These are phyloP conservation scores for Drosophila atroscutellata DNA, from an alignment of 2,888 invertebrate genomes.

Conservation along the genomic window DNA sequence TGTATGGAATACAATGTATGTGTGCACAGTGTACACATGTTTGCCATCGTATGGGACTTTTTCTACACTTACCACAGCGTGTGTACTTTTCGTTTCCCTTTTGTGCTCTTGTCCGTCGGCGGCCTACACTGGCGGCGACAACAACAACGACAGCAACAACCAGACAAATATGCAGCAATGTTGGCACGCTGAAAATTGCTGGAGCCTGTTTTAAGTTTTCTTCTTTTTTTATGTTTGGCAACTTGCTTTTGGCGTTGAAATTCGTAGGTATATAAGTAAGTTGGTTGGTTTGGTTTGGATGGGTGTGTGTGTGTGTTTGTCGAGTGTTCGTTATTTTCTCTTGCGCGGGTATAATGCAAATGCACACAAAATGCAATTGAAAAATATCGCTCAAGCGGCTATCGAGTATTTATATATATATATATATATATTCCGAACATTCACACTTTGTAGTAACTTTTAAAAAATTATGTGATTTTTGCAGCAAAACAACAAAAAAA, in stretches of 20 bases:
- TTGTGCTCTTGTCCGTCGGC: slow-evolving; percentile 49
- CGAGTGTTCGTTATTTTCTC: slow-evolving; percentile 14
- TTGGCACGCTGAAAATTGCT: slow-evolving; percentile 63
- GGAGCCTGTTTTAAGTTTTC: slow-evolving; percentile 44
- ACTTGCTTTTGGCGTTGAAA: slow-evolving; percentile 54
- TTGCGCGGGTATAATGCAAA: slow-evolving; percentile 40
- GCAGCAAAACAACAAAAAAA: slow-evolving; percentile 18
- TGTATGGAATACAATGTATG: neutral
- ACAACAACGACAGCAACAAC: slow-evolving; percentile 51
- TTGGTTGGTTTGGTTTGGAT: slow-evolving; percentile 1
- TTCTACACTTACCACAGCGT: slow-evolving; percentile 48
- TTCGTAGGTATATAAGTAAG: slow-evolving; percentile 34
- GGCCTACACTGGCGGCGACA: slow-evolving; percentile 43
- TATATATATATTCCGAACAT: slow-evolving; percentile 9
- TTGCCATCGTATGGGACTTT: neutral
- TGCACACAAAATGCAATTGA: slow-evolving; percentile 51
- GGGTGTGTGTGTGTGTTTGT: slow-evolving; percentile 13
- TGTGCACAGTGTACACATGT: slow-evolving; percentile 1
- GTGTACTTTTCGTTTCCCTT: slow-evolving; percentile 47
- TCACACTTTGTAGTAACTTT: slow-evolving; percentile 43
- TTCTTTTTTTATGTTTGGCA: slow-evolving; percentile 52
- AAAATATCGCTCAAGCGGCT: slow-evolving; percentile 21
- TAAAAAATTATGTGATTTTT: slow-evolving; percentile 36
- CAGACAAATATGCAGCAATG: slow-evolving; percentile 47
- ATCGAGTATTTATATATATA: slow-evolving; percentile 10